These are phyloP conservation scores for Oreonectes daqikongensis DNA, from an alignment of 2,797 vertebrate species.

Conservation along the genomic window DNA sequence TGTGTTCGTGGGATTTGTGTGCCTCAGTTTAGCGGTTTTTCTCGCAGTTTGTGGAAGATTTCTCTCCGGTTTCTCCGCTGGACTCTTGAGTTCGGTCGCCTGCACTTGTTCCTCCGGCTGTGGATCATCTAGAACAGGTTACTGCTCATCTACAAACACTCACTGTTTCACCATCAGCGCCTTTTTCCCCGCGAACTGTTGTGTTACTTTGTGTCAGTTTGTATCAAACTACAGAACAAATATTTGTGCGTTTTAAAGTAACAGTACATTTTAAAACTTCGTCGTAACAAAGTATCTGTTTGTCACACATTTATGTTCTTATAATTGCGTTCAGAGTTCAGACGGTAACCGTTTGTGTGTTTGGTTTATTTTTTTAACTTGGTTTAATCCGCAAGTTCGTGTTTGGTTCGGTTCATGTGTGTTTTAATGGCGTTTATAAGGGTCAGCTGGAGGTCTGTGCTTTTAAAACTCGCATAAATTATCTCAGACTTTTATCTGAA, in stretches of 20 bases:
- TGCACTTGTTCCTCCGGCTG: conserved; percentile 70
- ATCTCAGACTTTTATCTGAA: conserved; percentile 63
- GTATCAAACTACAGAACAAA: neutral
- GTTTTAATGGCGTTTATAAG: conserved; percentile 54
- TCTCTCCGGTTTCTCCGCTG: conserved; percentile 7
- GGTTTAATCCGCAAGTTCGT: too few relatives aligned
- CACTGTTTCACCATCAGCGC: neutral
- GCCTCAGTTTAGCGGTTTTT: neutral
- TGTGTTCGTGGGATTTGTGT: conserved; percentile 1
- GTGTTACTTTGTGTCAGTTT: neutral
- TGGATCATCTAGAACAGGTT: neutral
- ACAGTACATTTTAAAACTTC: neutral
- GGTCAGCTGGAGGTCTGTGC: conserved; percentile 67
- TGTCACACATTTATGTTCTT: too few relatives aligned
- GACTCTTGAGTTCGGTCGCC: conserved; percentile 14
- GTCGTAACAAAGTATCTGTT: neutral
- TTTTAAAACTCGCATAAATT: conserved; percentile 69
- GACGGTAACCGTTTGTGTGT: neutral
- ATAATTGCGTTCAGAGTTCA: neutral
- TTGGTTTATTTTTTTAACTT: neutral
- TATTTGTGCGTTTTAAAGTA: neutral
- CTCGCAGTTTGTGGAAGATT: neutral
- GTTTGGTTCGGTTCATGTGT: conserved; percentile 13
- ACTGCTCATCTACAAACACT: neutral
- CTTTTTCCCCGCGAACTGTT: neutral